These are phyloP conservation scores for Ceratina japonica DNA, from an alignment of 1,140 invertebrate species.

Conservation along the genomic window DNA sequence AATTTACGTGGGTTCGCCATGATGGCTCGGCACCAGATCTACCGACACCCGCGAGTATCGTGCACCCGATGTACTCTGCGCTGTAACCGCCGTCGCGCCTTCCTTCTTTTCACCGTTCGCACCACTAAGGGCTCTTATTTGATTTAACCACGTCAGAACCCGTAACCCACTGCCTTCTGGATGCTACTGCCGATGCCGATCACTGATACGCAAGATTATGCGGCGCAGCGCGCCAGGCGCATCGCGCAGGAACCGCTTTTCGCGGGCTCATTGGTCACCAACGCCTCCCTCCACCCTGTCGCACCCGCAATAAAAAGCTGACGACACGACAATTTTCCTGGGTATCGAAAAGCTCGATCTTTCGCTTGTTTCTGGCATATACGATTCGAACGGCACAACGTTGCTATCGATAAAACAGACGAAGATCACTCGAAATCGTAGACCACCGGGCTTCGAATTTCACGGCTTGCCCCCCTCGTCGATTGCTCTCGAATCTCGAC, in stretches of 20 bases:
- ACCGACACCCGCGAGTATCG: slow-evolving; percentile 56
- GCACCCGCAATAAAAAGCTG: slow-evolving; percentile 28
- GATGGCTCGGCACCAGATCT: slow-evolving; percentile 72
- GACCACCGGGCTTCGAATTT: not conserved
- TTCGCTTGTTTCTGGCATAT: not conserved
- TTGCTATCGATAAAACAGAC: slow-evolving; percentile 25
- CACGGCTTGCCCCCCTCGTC: not conserved
- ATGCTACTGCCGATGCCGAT: slow-evolving; percentile 75
- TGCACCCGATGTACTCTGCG: slow-evolving; percentile 34
- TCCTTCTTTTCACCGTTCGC: slow-evolving; percentile 36
- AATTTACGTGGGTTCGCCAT: slow-evolving; percentile 98
- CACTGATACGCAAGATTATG: slow-evolving; percentile 78
- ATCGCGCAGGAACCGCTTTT: slow-evolving; percentile 71
- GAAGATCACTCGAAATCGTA: not conserved
- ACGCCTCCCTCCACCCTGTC: slow-evolving; percentile 1
- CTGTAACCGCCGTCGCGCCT: slow-evolving; percentile 19
- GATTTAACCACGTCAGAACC: slow-evolving; percentile 46
- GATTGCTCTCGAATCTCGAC: not conserved
- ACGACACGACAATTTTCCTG: slow-evolving; percentile 43
- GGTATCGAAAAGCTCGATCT: slow-evolving; percentile 38
- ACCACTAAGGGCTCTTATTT: slow-evolving; percentile 55
- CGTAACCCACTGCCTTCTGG: slow-evolving; percentile 69
- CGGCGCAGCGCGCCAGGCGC: slow-evolving; percentile 74
- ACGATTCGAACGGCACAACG: not conserved
- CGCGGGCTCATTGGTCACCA: slow-evolving; percentile 53